Evolutionary conservation across 2,113 vertebrate species (phyloP), one percentile per base, ranked within the genome.

Genomic region (Sphaerodactylus townsendi): DNA sequence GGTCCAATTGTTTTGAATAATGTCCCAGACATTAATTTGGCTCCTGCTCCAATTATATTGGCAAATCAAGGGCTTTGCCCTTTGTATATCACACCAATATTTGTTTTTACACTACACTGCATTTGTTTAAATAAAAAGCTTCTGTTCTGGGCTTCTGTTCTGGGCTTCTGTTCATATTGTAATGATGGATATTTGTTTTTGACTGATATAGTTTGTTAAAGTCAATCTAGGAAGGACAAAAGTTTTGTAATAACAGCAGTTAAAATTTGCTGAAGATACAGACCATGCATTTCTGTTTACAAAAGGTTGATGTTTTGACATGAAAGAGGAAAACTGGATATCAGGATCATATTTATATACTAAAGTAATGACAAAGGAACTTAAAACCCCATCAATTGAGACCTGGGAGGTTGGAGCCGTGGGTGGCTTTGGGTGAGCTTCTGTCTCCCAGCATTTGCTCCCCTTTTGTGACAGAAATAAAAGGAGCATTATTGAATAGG

Each of bases 181-280:
- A 74, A 72, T 10, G 74, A 81, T 23, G 89, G 88, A 44, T 82
- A 28, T 82, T 86, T 79, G 66, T 5, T 37, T 70, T 77, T 19
- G 35, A 21, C 25, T 87, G 13, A 41, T 76, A 7, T 75, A 70
- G 66, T 9, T 80, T 50, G 65, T 77, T 77, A 82, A 84, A 71
- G 7, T 68, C 21, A 13, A 15, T 70, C 2, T 4, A 85, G 83
- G 5, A 70, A 81, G 11, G 28, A 53, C 1, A 81, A 85, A 87
- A 41, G 15, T 17, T 2, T 50, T n/a, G 37, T 85, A 5, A 11
- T 10, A 46, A 48, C 70, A 75, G 3, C 2, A 7, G 10, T 68
- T 68, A 74, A 62, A 90, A 87, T 59, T 13, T 46, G n/a, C 37
- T 56, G 10, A 15, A 75, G 0, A 11, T 48, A 70, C 50, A 21